Percentiles rank a stretch among this genome's conserved stretches.
Conservation (phyloP, 2,888 invertebrate species). For the Entomobrya multifasciata region DNA sequence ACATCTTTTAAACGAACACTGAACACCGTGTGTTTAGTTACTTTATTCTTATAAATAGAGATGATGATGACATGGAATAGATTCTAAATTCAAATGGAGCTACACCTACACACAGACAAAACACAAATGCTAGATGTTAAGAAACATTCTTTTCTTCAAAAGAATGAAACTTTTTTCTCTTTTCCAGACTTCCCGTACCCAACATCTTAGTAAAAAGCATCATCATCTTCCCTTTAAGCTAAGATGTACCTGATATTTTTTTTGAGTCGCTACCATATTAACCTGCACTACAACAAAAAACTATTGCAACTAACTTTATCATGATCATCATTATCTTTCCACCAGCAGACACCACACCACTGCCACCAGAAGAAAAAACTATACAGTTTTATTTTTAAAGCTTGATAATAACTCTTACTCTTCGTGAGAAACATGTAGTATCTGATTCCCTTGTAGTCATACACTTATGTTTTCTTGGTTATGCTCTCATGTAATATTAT, state of each 20-base stretch:
- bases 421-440: not conserved
- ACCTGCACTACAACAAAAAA: too few relatives aligned
- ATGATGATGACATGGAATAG: not conserved
- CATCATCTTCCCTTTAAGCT: not conserved
- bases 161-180: not conserved
- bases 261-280: not conserved
- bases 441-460: not conserved
- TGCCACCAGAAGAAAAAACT: not conserved
- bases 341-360: not conserved
- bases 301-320: too few relatives aligned
- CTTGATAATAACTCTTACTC: not conserved
- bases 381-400: conserved; percentile 43
- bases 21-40: too few relatives aligned
- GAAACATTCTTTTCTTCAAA: not conserved
- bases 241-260: not conserved
- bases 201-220: not conserved
- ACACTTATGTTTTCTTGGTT: too few relatives aligned
- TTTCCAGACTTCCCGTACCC: too few relatives aligned
- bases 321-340: not conserved
- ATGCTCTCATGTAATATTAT: not conserved
- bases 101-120: not conserved
- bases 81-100: not conserved
- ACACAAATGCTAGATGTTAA: conserved; percentile 2
- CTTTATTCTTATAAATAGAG: not conserved
- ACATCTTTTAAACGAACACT: too few relatives aligned